Evolutionary conservation across 2,797 vertebrate genomes (phyloP), one percentile per base, ranked within the genome.

Genomic region (Anableps anableps): DNA sequence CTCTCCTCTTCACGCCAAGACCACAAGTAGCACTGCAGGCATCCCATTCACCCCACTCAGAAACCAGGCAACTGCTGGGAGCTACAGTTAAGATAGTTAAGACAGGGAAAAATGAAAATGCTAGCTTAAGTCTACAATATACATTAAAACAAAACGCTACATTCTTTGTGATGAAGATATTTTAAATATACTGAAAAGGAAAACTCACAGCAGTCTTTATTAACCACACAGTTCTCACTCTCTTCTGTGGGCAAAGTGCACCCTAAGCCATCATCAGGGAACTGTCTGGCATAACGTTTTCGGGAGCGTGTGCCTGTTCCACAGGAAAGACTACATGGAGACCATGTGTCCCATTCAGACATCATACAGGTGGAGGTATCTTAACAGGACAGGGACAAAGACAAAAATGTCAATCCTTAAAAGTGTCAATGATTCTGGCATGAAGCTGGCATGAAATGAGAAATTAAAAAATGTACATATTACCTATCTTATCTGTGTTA

Each of bases 271-370:
- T 99, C 97, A 41, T 99, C 99, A 0, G 98, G 99, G 83, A 99
- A 99, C 86, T 99, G 98, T 86, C 99, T 99, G 26, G 99, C 97
- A 0, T 99, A 99, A 87, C 99, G 96, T 88, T 99, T 98, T 70
- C 98, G 94, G 43, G 98, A 99, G 4, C 97, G 96, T 14, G 95
- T 95, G 17, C 98, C 99, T 90, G 93, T 93, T 4, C 98, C 98
- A 0, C 99, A 99, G 45, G 98, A 96, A 75, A 96, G 78, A 14
- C 97, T 99, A 81, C 99, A 99, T 0, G 98, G 97, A 16, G 99
- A 99, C 99, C 98, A 99, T 0, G 96, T 97, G 93, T 99, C 98
- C 99, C 99, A 99, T 90, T 99, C 98, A 17, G 99, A 99, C 98
- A 99, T 98, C 96, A 98, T 99, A 84, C 98, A 99, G 68, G 99